Percentiles rank a stretch among this genome's conserved stretches.
phyloP scores from a whole-genome alignment of 2,113 vertebrate species.

The Rhombomys opimus region DNA sequence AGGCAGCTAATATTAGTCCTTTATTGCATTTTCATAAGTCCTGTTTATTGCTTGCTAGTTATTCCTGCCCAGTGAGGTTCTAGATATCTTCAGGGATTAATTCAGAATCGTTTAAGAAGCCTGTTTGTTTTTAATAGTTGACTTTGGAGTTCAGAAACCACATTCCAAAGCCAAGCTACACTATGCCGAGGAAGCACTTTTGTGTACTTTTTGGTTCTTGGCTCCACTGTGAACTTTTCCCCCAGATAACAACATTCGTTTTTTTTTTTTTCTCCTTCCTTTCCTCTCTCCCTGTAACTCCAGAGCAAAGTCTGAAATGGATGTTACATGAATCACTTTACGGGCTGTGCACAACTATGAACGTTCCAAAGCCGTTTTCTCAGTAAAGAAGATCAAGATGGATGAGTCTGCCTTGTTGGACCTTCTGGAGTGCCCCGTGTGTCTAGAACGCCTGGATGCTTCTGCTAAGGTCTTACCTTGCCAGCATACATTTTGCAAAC shows the following conservation, averaged over 20 bases:
- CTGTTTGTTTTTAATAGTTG: conserved; percentile 60
- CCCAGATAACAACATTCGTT: conserved; percentile 80
- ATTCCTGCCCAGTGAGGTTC: background rate
- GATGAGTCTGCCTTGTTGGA: conserved; percentile 98
- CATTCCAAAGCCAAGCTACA: conserved; percentile 60
- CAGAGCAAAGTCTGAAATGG: conserved; percentile 91
- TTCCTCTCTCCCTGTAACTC: conserved; percentile 70
- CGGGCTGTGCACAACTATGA: conserved; percentile 69
- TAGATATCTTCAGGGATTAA: conserved; percentile 40
- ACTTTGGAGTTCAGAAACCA: conserved; percentile 65
- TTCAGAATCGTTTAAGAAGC: conserved; percentile 41
- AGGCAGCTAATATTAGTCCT: conserved; percentile 12
- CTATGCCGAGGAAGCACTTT: background rate
- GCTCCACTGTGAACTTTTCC: conserved; percentile 60
- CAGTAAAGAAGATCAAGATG: conserved; percentile 88
- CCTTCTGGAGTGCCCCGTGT: conserved; percentile 98
- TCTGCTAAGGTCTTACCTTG: conserved; percentile 98
- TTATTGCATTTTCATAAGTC: conserved; percentile 27
- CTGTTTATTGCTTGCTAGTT: background rate
- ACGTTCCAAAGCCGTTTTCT: conserved; percentile 76
- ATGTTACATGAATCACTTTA: conserved; percentile 93
- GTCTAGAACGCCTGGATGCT: conserved; percentile 97
- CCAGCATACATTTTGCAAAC: conserved; percentile 98
- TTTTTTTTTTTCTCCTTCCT: conserved; percentile 57
- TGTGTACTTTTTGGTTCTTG: conserved; percentile 50